Conservation (phyloP, 92 coral and sea anemone species). For the Paramuricea clavata region DNA sequence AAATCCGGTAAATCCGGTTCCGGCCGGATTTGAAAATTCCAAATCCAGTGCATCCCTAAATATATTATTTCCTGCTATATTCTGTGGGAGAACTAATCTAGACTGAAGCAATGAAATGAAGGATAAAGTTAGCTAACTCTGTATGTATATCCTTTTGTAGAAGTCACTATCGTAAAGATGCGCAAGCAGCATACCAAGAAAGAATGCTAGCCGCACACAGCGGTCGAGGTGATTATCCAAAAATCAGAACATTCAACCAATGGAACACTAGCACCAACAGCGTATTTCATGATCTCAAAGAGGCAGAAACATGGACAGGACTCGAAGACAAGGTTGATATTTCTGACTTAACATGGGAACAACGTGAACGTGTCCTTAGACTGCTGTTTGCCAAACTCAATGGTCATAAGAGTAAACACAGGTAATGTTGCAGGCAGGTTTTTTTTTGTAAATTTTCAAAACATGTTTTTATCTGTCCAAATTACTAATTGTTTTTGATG, state of each 20-base stretch:
- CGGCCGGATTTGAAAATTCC: too few relatives aligned
- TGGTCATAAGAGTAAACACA: constrained; percentile 83
- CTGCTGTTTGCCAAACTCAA: constrained; percentile 95
- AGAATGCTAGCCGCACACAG: constrained; percentile 96
- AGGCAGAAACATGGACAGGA: constrained; percentile 97
- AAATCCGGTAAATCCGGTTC: too few relatives aligned
- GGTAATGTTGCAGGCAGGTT: constrained; percentile 42
- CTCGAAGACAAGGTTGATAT: constrained; percentile 94
- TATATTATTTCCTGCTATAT: too few relatives aligned
- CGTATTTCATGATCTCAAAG: constrained; percentile 92
- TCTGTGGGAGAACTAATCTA: too few relatives aligned
- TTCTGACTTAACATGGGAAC: constrained; percentile 97
- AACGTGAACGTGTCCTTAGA: constrained; percentile 90
- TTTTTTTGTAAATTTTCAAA: background rate
- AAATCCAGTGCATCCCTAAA: too few relatives aligned
- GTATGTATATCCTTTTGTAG: constrained; percentile 33
- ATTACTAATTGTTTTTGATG: background rate
- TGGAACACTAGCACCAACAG: constrained; percentile 94
- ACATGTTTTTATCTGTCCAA: background rate
- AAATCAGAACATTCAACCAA: constrained; percentile 89
- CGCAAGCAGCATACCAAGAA: constrained; percentile 91
- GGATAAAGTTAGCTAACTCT: too few relatives aligned
- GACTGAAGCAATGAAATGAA: too few relatives aligned
- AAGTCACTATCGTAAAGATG: constrained; percentile 92
- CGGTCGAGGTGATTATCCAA: constrained; percentile 88